Percentiles rank a stretch among this genome's conserved stretches.
Conservation (phyloP, 2,888 invertebrate genomes). For the Apotomis turbidana region DNA sequence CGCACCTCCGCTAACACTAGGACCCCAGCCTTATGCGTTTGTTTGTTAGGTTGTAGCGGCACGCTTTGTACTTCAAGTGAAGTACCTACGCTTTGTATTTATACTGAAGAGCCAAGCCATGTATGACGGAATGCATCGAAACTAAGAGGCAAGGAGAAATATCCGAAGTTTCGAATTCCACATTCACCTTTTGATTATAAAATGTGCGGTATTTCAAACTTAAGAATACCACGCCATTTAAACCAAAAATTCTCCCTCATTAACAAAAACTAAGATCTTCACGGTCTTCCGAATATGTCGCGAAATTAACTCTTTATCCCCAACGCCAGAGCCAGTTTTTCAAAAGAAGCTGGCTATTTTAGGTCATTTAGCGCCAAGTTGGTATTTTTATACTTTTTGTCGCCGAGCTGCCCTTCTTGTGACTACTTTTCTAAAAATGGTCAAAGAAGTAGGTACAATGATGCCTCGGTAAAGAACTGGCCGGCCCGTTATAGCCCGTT, state of each 20-base stretch:
- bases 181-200: no score
- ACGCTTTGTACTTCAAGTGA: constrained; percentile 2
- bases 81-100: constrained; percentile 3
- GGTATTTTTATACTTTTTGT: constrained; percentile 13
- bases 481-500: neutral
- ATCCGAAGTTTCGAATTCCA: no score
- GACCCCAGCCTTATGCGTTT: neutral
- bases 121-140: neutral
- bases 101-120: neutral
- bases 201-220: no score
- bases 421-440: constrained; percentile 1
- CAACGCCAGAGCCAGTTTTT: constrained; percentile 4
- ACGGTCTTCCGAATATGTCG: neutral
- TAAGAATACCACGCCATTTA: neutral
- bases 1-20: neutral
- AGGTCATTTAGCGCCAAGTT: constrained; percentile 18
- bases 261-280: neutral
- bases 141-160: neutral
- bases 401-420: neutral
- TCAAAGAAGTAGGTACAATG: neutral
- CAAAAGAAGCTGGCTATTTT: neutral
- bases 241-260: neutral
- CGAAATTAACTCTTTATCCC: neutral
- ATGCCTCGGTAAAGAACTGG: neutral
- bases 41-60: constrained; percentile 11